Evolutionary conservation across 2,888 invertebrate species (phyloP).

Genomic region (Spilosoma lubricipeda): DNA sequence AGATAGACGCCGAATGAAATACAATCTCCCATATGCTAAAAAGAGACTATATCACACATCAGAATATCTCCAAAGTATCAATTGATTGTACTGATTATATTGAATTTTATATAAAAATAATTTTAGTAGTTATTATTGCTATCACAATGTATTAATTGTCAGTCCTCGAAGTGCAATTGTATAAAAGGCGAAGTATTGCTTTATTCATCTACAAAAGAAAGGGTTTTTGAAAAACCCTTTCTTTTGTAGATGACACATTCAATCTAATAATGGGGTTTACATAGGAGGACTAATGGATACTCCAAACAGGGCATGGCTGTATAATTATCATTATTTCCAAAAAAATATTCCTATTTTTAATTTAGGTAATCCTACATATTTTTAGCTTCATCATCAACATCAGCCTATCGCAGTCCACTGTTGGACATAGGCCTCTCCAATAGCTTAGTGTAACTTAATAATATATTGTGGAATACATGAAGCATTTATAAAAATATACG

Average conservation of each 20-base stretch:
- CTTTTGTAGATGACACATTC: not conserved
- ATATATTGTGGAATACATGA: not conserved
- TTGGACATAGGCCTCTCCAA: too few relatives aligned
- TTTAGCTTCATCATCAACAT: too few relatives aligned
- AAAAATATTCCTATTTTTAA: not conserved
- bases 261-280: not conserved
- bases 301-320: not conserved
- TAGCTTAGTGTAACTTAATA: not conserved
- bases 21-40: not conserved
- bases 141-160: not conserved
- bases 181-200: not conserved
- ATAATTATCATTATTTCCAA: not conserved
- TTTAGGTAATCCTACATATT: not conserved
- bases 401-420: too few relatives aligned
- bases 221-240: too few relatives aligned
- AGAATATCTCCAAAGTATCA: too few relatives aligned
- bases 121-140: not conserved
- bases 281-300: not conserved
- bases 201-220: not conserved
- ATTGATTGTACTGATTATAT: too few relatives aligned
- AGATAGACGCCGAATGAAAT: not conserved
- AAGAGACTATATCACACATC: too few relatives aligned
- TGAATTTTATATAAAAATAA: not conserved
- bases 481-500: not conserved
- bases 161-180: not conserved